Evolutionary conservation across 2,888 invertebrate genomes (phyloP).

Genomic region (Rhagophthalmus giganteus): DNA sequence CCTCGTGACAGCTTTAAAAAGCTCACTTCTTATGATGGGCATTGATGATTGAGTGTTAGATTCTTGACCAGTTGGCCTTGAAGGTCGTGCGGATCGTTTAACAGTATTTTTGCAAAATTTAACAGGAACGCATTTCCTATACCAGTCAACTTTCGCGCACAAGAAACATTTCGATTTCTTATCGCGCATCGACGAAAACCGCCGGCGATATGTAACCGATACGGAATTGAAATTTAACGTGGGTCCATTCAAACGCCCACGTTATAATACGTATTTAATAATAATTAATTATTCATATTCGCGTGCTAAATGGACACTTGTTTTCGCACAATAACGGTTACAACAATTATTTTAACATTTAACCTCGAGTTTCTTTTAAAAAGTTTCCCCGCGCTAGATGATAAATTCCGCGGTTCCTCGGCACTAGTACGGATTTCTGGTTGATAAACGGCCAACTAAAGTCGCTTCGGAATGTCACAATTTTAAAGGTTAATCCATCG

Average conservation of each 20-base stretch:
- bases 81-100: constrained; percentile 14
- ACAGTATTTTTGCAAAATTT: neutral
- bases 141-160: neutral
- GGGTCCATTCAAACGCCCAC: constrained; percentile 7
- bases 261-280: too few relatives aligned
- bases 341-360: constrained; percentile 27
- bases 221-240: too few relatives aligned
- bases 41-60: constrained; percentile 17
- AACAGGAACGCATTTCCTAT: neutral
- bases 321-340: constrained; percentile 22
- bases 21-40: constrained; percentile 14
- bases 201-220: too few relatives aligned
- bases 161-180: neutral
- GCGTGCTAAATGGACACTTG: constrained; percentile 27
- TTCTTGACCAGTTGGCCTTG: constrained; percentile 20
- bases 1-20: constrained; percentile 29
- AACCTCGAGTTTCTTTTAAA: constrained; percentile 18
- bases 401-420: constrained; percentile 5
- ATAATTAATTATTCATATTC: constrained; percentile 7
- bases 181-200: neutral
- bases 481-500: constrained; percentile 18
- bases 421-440: constrained; percentile 14
- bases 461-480: constrained; percentile 17
- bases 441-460: constrained; percentile 13
- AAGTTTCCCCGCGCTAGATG: constrained; percentile 12